phyloP scores from a whole-genome alignment of 2,797 vertebrate genomes.

The Gobionotothen gibberifrons region DNA sequence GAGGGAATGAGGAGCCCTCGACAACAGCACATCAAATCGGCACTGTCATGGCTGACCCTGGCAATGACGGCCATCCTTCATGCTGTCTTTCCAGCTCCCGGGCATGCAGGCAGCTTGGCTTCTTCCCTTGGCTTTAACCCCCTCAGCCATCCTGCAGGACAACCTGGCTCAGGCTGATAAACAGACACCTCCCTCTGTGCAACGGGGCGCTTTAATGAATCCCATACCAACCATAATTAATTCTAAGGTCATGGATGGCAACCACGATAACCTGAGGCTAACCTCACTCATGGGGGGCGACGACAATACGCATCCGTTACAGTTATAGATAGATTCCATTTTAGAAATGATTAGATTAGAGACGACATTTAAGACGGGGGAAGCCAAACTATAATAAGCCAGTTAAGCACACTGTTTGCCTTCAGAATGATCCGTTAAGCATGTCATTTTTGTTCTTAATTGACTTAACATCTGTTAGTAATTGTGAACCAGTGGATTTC shows the following conservation, averaged over 20 bases:
- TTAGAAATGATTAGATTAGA: slow-evolving; percentile 47
- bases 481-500: slow-evolving; percentile 60
- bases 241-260: slow-evolving; percentile 69
- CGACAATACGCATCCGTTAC: slow-evolving; percentile 10
- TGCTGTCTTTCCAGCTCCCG: slow-evolving; percentile 86
- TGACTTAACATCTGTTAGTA: slow-evolving; percentile 29
- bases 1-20: slow-evolving; percentile 84
- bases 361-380: slow-evolving; percentile 7
- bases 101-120: slow-evolving; percentile 72
- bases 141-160: slow-evolving; percentile 66
- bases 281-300: slow-evolving; percentile 57
- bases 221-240: slow-evolving; percentile 75
- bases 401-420: slow-evolving; percentile 36
- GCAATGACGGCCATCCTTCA: slow-evolving; percentile 94
- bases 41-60: slow-evolving; percentile 92
- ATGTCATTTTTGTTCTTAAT: slow-evolving; percentile 42
- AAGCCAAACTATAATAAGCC: slow-evolving; percentile 32
- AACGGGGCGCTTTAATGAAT: slow-evolving; percentile 65
- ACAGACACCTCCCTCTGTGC: slow-evolving; percentile 63
- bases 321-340: slow-evolving; percentile 35
- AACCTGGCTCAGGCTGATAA: slow-evolving; percentile 69
- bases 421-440: slow-evolving; percentile 31
- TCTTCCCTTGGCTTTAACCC: slow-evolving; percentile 84
- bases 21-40: slow-evolving; percentile 94
- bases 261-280: slow-evolving; percentile 66